Conservation (phyloP, 1,140 invertebrate species). For the Drosophila leontia region DNA sequence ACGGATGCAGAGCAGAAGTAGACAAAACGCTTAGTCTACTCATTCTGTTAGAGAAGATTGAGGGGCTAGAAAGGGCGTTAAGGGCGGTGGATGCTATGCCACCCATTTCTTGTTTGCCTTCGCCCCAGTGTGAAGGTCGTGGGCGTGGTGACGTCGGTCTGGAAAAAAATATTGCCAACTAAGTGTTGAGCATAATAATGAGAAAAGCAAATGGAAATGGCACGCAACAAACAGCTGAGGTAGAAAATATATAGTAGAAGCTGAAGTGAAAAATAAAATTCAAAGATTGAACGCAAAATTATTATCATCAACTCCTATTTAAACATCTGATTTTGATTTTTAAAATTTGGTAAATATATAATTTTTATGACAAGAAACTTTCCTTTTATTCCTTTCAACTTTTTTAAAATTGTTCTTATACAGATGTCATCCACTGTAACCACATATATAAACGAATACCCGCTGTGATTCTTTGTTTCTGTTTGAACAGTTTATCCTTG, state of each 20-base stretch:
- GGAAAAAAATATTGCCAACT: constrained; percentile 63
- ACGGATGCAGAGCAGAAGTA: constrained; percentile 22
- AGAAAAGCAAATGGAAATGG: constrained; percentile 46
- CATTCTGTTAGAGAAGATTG: constrained; percentile 33
- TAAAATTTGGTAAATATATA: too few species aligned
- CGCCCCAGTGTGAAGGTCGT: constrained; percentile 72
- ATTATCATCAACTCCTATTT: background rate
- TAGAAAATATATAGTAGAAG: background rate
- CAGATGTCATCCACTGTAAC: background rate
- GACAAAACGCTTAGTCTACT: constrained; percentile 74
- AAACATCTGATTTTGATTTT: background rate
- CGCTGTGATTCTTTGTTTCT: constrained; percentile 33
- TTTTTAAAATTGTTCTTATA: background rate
- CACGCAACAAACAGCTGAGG: constrained; percentile 7
- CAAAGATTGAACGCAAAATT: background rate
- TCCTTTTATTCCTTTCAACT: background rate
- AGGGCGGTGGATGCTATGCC: constrained; percentile 9
- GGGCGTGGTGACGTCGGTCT: constrained; percentile 41
- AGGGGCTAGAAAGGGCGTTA: background rate
- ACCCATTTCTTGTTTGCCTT: constrained; percentile 60
- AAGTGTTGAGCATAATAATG: constrained; percentile 80
- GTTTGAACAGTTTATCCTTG: constrained; percentile 31
- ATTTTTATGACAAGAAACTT: background rate
- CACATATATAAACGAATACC: constrained; percentile 8
- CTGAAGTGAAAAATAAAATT: background rate